Base-by-base conservation (phyloP, 2,113 vertebrate genomes). In the Columbina picui region DNA sequence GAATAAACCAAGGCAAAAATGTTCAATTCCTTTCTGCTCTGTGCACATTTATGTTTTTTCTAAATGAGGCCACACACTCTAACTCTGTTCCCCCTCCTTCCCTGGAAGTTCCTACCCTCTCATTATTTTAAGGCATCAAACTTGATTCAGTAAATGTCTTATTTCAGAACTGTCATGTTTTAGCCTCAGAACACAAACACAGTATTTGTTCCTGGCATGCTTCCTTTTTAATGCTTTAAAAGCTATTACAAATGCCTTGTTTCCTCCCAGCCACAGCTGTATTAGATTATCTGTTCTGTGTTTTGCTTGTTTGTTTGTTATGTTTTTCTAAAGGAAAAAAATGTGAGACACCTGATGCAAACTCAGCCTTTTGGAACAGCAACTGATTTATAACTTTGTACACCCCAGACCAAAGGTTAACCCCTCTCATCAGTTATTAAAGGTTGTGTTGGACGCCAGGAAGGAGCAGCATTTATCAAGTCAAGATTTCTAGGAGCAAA, bases 161-260 rank as follows among this genome's bases (percentile, higher is more conserved):
- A 68, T 78, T 93, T 96, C 92, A 96, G 68, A 93, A 63, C 71
- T 94, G 92, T 94, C 93, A 95, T 92, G 90, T 94, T 96, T 96
- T 88, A 95, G 93, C 95, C 94, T 96, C 83, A 86, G 88, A 96
- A 96, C 90, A 96, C 60, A 96, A 95, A 87, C 68, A 80, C 50
- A 78, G 68, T 93, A 86, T 96, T 96, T 96, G 92, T 88, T 96
- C 93, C 71, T 96, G 60, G 85, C 45, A 5, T 92, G 76, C 56
- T 96, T 89, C 64, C 68, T 84, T 97, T 94, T 88, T 96, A 96
- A 94, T 95, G 82, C 79, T 94, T 92, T 97, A 96, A 95, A 91
- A 95, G 67, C 79, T 90, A 68, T 92, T 97, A 95, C 71, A 94
- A 90, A 88, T 77, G 43, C 86, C 90, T 91, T 95, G 90, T 90